Percentiles rank a stretch among this genome's conserved stretches.
phyloP scores from a whole-genome alignment of 2,888 invertebrate genomes.

The Unio pictorum region DNA sequence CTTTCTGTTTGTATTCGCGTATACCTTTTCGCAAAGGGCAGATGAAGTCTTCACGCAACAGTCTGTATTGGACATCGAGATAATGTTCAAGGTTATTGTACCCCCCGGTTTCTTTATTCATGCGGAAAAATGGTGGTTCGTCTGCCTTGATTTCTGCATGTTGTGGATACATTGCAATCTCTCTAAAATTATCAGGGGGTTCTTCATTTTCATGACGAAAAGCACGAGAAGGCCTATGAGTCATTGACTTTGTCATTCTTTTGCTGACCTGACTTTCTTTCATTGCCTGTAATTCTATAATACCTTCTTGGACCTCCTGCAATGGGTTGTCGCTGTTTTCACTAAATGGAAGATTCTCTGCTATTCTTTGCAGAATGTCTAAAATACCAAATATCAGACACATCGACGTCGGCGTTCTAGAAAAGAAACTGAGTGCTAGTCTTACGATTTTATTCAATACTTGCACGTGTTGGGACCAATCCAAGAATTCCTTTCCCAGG shows the following conservation, averaged over 20 bases:
- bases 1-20: neutral
- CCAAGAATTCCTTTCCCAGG: too few relatives aligned
- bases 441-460: neutral
- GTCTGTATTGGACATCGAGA: neutral
- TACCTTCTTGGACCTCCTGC: too few relatives aligned
- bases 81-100: constrained; percentile 75
- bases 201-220: too few relatives aligned
- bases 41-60: neutral
- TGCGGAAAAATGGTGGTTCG: constrained; percentile 66
- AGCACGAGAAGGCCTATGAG: too few relatives aligned
- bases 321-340: too few relatives aligned
- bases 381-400: neutral
- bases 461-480: too few relatives aligned
- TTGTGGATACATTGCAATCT: too few relatives aligned
- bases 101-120: constrained; percentile 77
- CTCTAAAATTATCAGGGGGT: too few relatives aligned
- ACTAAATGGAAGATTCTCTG: too few relatives aligned
- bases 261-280: too few relatives aligned
- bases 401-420: neutral
- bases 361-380: neutral
- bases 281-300: too few relatives aligned
- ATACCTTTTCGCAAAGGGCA: neutral
- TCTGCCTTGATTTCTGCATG: constrained; percentile 59
- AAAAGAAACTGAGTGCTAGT: neutral
- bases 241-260: too few relatives aligned